Evolutionary conservation across 2,888 invertebrate genomes (phyloP).

Genomic region (Ectobius pallidus): DNA sequence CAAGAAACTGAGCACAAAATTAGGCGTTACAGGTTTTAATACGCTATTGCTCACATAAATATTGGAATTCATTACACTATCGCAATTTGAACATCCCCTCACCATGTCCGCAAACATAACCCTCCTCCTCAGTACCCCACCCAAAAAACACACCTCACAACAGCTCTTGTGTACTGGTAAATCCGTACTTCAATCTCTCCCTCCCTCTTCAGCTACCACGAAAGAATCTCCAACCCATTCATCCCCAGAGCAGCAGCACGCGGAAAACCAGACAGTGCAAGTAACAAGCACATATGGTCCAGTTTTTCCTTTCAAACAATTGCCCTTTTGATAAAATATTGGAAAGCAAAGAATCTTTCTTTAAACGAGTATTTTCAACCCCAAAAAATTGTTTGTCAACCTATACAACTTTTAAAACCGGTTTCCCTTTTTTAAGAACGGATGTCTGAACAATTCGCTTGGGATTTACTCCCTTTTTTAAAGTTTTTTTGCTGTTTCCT

Average conservation of each 20-base stretch:
- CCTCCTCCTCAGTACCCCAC: background rate
- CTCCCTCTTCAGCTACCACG: background rate
- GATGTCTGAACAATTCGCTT: conserved; percentile 38
- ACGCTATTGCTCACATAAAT: too few species aligned
- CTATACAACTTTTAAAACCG: conserved; percentile 18
- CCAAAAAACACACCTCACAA: conserved; percentile 18
- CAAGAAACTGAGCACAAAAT: too few species aligned
- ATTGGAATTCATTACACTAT: too few species aligned
- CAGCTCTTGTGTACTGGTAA: conserved; percentile 15
- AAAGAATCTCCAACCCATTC: conserved; percentile 19
- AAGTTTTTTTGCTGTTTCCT: background rate
- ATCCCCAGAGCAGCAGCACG: background rate
- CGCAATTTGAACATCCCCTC: too few species aligned
- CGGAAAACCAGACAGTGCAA: background rate
- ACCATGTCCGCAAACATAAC: too few species aligned
- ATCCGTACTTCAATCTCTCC: background rate
- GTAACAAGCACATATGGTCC: conserved; percentile 5
- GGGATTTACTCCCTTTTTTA: conserved; percentile 24
- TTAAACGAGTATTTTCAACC: conserved; percentile 39
- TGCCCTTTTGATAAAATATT: background rate
- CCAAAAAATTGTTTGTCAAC: conserved; percentile 31
- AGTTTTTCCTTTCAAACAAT: background rate
- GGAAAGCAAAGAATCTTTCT: conserved; percentile 14
- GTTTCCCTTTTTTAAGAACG: conserved; percentile 15
- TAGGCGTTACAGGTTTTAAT: too few species aligned